Percentiles rank a stretch among this genome's conserved stretches.
Conservation (phyloP, 1,140 invertebrate genomes). For the Cephus cinctus region DNA sequence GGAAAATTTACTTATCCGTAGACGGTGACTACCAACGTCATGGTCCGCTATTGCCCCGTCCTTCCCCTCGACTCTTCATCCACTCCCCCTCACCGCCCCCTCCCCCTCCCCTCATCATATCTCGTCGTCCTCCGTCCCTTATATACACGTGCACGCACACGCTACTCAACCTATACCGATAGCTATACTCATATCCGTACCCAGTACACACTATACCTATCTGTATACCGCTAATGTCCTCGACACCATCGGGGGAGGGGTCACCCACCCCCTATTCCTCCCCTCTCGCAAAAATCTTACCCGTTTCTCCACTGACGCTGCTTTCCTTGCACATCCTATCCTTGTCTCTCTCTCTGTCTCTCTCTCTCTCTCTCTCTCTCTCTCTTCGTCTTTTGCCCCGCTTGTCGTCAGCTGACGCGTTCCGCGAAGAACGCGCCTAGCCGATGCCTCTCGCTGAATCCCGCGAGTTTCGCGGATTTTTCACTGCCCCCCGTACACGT, state of each 20-base stretch:
- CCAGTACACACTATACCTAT: constrained; percentile 1
- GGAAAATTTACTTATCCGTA: too few species aligned
- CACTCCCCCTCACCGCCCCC: constrained; percentile 1
- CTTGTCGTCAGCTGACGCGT: constrained; percentile 3
- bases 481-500: neutral
- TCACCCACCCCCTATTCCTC: neutral
- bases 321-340: too few species aligned
- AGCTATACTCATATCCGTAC: neutral
- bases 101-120: neutral
- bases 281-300: neutral
- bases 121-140: neutral
- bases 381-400: constrained; percentile 8
- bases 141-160: constrained; percentile 5
- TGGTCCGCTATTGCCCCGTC: constrained; percentile 9
- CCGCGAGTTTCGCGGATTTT: constrained; percentile 12
- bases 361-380: constrained; percentile 1
- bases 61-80: constrained; percentile 10
- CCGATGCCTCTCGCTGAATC: constrained; percentile 13
- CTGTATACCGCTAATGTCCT: constrained; percentile 12
- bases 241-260: constrained; percentile 5
- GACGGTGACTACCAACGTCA: constrained; percentile 1
- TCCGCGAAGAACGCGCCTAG: constrained; percentile 7
- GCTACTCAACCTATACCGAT: constrained; percentile 1
- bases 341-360: neutral
- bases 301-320: neutral